Evolutionary conservation across 2,888 invertebrate genomes (phyloP).

Genomic region (Rhyacophila evoluta): DNA sequence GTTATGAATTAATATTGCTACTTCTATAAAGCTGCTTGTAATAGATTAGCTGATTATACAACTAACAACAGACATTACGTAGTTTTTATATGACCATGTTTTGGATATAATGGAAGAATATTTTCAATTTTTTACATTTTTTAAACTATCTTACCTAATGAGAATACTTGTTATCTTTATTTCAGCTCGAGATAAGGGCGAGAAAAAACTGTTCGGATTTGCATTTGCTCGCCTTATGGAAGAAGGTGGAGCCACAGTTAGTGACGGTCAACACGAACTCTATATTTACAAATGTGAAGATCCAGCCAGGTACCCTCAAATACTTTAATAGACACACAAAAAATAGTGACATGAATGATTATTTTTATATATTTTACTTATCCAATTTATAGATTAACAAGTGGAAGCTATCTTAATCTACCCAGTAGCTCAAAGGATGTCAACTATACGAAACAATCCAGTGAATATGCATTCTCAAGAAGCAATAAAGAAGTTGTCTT

Average conservation of each 20-base stretch:
- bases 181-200: slow-evolving; percentile 88
- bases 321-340: background rate
- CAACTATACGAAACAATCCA: slow-evolving; percentile 46
- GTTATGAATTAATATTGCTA: too few species aligned
- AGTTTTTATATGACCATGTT: too few species aligned
- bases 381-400: slow-evolving; percentile 61
- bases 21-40: too few species aligned
- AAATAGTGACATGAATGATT: slow-evolving; percentile 8
- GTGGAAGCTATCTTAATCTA: slow-evolving; percentile 74
- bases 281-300: slow-evolving; percentile 95
- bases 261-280: slow-evolving; percentile 90
- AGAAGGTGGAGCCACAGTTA: slow-evolving; percentile 88
- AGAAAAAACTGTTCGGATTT: slow-evolving; percentile 92
- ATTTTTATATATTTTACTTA: background rate
- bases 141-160: too few species aligned
- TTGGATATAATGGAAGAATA: too few species aligned
- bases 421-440: slow-evolving; percentile 74
- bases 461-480: slow-evolving; percentile 64
- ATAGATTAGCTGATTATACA: too few species aligned
- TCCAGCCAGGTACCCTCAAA: slow-evolving; percentile 74
- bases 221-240: slow-evolving; percentile 93
- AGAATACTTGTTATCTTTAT: slow-evolving; percentile 49
- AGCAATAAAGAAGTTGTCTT: slow-evolving; percentile 88
- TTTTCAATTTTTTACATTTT: too few species aligned
- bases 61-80: too few species aligned